Evolutionary conservation across 2,888 invertebrate genomes (phyloP), one percentile per base, ranked within the genome.

Genomic region (Drosophila tanythrix): DNA sequence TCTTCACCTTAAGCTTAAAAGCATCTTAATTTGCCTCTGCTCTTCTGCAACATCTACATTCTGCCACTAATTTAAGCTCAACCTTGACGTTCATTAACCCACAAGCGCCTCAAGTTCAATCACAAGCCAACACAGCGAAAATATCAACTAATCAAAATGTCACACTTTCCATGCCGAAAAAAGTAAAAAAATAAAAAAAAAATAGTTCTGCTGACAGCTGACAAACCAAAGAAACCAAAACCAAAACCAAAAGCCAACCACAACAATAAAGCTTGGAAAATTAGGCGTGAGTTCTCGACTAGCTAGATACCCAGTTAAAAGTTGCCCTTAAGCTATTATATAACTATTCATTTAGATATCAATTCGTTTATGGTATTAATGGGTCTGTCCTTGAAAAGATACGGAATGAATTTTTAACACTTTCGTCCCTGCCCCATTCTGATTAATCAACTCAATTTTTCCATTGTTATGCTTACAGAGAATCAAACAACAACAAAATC

Each of bases 131-230:
- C 65, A 52, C 69, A 77, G 57, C 59, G 62, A 67, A 72, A 74
- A 69, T 73, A 73, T 83, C 67, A 81, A 89, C 88, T 87, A 85
- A 87, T 87, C 89, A 88, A 87, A 90, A 79, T 76, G 86, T 87
- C 86, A 88, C 90, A 86, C 86, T 86, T 89, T 88, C 88, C 86
- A 88, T 74, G 73, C 76, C 75, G 60, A 72, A 80, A 71, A 70
- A 79, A 68, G 70, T 52, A 60, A 52, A 52, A n/a, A 48, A 36
- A 38, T 40, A 66, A 59, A 58, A 66, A 78, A 69, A 64, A 82
- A 57, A 48, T 62, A 70, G 73, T 77, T 81, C 73, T 73, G 86
- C 88, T 89, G 90, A 90, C 90, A 89, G 88, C 68, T 81, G 86
- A 70, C 79, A 75, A 81, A 74, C 66, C 69, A 64, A 82, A 79